Percentiles rank a stretch among this genome's conserved stretches.
These are phyloP conservation scores for Amiota minor DNA, from an alignment of 2,888 invertebrate genomes.

Conservation along the genomic window DNA sequence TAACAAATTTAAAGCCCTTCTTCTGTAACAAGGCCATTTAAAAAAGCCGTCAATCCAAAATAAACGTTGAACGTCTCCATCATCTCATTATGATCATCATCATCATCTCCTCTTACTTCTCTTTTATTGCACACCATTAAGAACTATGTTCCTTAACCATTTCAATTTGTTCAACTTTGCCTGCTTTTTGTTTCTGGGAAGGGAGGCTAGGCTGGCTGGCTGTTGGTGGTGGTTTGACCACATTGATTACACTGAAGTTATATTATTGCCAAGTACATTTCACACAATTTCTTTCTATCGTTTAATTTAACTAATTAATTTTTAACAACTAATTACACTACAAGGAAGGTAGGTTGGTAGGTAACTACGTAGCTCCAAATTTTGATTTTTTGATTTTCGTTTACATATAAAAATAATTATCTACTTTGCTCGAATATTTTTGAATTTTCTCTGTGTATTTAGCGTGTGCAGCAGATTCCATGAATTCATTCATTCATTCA, in stretches of 20 bases:
- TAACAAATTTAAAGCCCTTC: conserved; percentile 69
- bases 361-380: conserved; percentile 73
- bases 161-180: background rate
- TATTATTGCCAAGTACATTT: conserved; percentile 54
- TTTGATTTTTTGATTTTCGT: conserved; percentile 41
- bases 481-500: conserved; percentile 17
- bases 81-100: background rate
- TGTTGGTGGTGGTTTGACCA: background rate
- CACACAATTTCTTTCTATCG: no score
- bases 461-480: conserved; percentile 16
- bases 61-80: background rate
- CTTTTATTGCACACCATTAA: conserved; percentile 29
- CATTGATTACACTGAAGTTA: conserved; percentile 45
- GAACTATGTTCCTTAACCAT: conserved; percentile 21
- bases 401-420: conserved; percentile 35
- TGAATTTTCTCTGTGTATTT: conserved; percentile 22
- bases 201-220: no score
- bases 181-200: background rate
- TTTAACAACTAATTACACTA: conserved; percentile 60
- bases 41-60: conserved; percentile 9
- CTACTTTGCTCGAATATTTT: conserved; percentile 19
- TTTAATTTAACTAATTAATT: background rate
- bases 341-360: conserved; percentile 63
- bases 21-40: conserved; percentile 48
- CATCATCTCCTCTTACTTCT: conserved; percentile 26